Percentiles rank a stretch among this genome's conserved stretches.
Evolutionary conservation across 1,140 invertebrate genomes (phyloP).

Genomic region (Mizuhopecten yessoensis): DNA sequence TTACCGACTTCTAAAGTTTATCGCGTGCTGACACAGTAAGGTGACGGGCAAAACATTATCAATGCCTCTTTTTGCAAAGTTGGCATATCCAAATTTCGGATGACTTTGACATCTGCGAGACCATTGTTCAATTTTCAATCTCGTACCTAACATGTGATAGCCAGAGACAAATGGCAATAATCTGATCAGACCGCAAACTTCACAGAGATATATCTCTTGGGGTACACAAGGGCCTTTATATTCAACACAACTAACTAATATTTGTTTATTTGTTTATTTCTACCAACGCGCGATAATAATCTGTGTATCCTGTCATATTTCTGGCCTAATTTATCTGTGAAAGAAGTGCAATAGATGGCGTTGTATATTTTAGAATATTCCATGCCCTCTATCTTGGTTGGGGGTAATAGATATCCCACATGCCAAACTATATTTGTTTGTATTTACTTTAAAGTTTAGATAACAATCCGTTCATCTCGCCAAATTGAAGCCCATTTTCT

Average conservation of each 20-base stretch:
- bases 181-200: not conserved
- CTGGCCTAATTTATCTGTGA: not conserved
- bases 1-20: too few relatives aligned
- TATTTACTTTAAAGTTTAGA: slow-evolving; percentile 21
- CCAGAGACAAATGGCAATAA: not conserved
- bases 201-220: not conserved
- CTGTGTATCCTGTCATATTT: not conserved
- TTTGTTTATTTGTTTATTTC: slow-evolving; percentile 28
- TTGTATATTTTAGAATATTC: not conserved
- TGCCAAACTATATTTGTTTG: slow-evolving; percentile 1
- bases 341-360: not conserved
- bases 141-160: not conserved
- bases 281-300: not conserved
- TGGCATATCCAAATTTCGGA: not conserved
- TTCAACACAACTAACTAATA: not conserved
- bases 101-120: not conserved
- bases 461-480: not conserved
- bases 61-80: not conserved
- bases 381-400: not conserved
- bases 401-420: not conserved
- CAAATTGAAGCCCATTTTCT: not conserved
- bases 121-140: not conserved
- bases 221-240: not conserved
- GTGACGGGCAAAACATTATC: too few relatives aligned
- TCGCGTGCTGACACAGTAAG: too few relatives aligned